Evolutionary conservation across 2,888 invertebrate genomes (phyloP).

Genomic region (Smittia sp.): DNA sequence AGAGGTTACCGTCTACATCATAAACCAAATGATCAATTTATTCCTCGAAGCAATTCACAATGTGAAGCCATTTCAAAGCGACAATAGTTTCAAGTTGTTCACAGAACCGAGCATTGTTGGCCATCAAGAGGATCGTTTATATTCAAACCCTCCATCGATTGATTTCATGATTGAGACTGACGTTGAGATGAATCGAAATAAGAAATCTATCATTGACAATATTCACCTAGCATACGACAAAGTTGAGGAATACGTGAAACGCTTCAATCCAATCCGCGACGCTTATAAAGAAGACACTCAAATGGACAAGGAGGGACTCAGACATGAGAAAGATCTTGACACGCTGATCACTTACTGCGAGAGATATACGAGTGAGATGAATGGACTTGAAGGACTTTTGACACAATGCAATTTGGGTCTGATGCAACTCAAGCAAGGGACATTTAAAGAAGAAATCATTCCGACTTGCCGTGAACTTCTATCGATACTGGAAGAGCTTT

Average conservation of each 20-base stretch:
- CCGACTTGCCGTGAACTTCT: slow-evolving; percentile 71
- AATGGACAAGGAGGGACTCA: slow-evolving; percentile 63
- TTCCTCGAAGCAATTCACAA: slow-evolving; percentile 67
- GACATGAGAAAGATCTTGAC: slow-evolving; percentile 63
- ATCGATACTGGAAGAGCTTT: slow-evolving; percentile 60
- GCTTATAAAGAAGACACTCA: slow-evolving; percentile 70
- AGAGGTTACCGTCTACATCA: slow-evolving; percentile 58
- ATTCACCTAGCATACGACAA: slow-evolving; percentile 63
- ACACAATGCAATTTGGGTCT: slow-evolving; percentile 70
- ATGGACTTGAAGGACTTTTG: slow-evolving; percentile 64
- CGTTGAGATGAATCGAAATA: neutral
- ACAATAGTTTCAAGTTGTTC: slow-evolving; percentile 67
- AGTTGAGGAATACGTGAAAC: slow-evolving; percentile 62
- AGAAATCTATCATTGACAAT: slow-evolving; percentile 57
- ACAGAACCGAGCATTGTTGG: slow-evolving; percentile 56
- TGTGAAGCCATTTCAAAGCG: slow-evolving; percentile 71
- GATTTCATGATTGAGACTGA: slow-evolving; percentile 14
- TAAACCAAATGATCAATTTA: slow-evolving; percentile 61
- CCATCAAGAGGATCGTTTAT: slow-evolving; percentile 21
- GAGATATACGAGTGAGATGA: slow-evolving; percentile 67
- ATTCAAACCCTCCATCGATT: slow-evolving; percentile 20
- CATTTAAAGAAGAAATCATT: slow-evolving; percentile 68
- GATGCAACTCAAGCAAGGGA: slow-evolving; percentile 64
- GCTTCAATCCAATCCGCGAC: slow-evolving; percentile 64
- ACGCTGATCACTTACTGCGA: slow-evolving; percentile 66